phyloP scores from a whole-genome alignment of 2,797 vertebrate genomes.

The Darevskia nairensis region DNA sequence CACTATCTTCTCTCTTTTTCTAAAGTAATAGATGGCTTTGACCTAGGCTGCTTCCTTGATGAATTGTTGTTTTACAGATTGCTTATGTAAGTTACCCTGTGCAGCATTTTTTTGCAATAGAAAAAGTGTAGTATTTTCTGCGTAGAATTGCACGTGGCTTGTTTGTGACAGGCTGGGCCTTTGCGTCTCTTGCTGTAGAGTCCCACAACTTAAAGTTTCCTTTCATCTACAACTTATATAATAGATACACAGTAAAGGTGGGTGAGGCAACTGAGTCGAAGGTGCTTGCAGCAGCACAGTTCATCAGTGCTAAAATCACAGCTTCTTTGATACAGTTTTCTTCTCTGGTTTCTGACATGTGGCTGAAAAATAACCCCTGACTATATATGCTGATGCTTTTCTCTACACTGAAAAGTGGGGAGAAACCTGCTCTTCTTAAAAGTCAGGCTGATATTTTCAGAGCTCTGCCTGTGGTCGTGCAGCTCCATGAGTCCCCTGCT shows the following conservation, averaged over 20 bases:
- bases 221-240: neutral
- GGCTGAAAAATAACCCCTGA: neutral
- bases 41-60: constrained; percentile 5
- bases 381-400: neutral
- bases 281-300: neutral
- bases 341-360: neutral
- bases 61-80: neutral
- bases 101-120: neutral
- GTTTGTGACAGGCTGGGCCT: neutral
- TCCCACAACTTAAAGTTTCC: neutral
- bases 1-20: constrained; percentile 10
- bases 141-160: neutral
- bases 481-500: neutral
- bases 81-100: constrained; percentile 7
- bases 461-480: neutral
- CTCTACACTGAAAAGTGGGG: neutral
- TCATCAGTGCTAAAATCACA: neutral
- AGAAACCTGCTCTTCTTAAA: neutral
- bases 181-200: neutral
- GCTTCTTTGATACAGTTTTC: neutral
- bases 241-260: neutral
- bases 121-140: neutral
- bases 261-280: neutral
- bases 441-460: neutral
- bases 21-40: neutral